Conservation (phyloP, 64 coral and sea anemone species). For the Dendrophyllia cribrosa region DNA sequence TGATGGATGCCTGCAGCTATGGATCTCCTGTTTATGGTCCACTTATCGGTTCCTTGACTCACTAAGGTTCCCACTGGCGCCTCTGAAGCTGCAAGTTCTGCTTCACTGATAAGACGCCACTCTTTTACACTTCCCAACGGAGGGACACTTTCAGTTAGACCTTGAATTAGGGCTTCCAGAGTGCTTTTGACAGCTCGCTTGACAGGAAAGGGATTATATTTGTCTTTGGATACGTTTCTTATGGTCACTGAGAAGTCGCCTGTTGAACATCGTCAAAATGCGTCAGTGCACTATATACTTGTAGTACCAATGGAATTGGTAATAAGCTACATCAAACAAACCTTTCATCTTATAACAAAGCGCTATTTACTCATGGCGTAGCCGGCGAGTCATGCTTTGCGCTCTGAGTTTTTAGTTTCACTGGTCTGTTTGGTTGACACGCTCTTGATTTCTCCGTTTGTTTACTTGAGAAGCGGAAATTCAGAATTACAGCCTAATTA, state of each 20-base stretch:
- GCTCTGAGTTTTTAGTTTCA: no score
- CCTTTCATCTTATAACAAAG: no score
- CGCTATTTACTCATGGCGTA: no score
- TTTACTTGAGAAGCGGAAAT: no score
- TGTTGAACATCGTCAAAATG: not conserved
- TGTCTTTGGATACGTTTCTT: conserved; percentile 28
- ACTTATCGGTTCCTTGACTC: conserved; percentile 24
- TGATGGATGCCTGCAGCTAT: conserved; percentile 25
- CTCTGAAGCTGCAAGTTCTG: conserved; percentile 4
- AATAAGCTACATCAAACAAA: not conserved
- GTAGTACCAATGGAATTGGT: no score
- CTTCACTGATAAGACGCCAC: conserved; percentile 24
- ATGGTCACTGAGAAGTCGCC: conserved; percentile 36
- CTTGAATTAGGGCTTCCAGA: conserved; percentile 10
- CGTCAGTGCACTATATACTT: no score
- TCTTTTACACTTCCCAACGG: not conserved
- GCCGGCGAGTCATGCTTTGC: no score
- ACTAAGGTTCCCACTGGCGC: not conserved
- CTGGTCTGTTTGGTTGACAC: no score
- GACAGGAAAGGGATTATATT: not conserved
- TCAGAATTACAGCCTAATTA: no score
- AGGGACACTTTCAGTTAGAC: not conserved
- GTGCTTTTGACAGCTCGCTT: not conserved
- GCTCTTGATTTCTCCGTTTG: no score
- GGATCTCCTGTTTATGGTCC: conserved; percentile 26